These are phyloP conservation scores for Galeopsomyia nigrocyanea DNA, from an alignment of 2,888 invertebrate genomes.

Conservation along the genomic window DNA sequence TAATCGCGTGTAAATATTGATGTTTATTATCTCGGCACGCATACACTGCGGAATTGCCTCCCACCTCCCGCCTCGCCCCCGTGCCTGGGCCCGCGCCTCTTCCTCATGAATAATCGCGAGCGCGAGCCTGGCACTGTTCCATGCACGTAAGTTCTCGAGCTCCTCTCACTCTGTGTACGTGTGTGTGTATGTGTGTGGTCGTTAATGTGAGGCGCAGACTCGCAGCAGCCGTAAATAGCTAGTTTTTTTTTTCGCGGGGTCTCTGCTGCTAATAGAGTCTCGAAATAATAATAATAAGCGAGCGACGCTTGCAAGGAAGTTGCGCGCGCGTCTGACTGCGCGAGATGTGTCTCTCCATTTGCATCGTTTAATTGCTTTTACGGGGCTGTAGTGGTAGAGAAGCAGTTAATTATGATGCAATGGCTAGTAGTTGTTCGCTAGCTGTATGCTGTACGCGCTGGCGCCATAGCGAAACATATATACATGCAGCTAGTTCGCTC, in stretches of 20 bases:
- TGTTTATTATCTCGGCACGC: slow-evolving; percentile 30
- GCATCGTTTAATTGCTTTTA: slow-evolving; percentile 36
- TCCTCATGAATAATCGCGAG: slow-evolving; percentile 31
- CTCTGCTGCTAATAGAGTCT: slow-evolving; percentile 33
- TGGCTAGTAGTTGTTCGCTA: slow-evolving; percentile 19
- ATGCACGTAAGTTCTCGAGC: slow-evolving; percentile 27
- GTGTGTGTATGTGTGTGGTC: background rate
- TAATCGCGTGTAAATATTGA: slow-evolving; percentile 42
- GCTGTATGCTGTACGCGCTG: background rate
- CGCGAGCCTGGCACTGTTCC: slow-evolving; percentile 30
- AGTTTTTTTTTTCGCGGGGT: background rate
- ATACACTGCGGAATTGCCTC: background rate
- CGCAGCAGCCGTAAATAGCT: too few species aligned
- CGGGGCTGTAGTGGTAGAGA: background rate
- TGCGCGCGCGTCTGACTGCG: background rate
- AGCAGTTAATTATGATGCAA: slow-evolving; percentile 18
- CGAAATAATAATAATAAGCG: slow-evolving; percentile 28
- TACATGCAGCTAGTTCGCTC: too few species aligned
- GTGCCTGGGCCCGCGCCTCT: background rate
- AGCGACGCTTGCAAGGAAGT: background rate
- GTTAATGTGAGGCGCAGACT: slow-evolving; percentile 22
- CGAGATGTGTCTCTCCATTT: slow-evolving; percentile 32
- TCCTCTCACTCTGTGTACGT: background rate
- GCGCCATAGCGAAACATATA: slow-evolving; percentile 11
- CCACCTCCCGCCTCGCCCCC: too few species aligned